A percentile compares a stretch with the other conserved stretches of the same genome.
phyloP scores from a whole-genome alignment of 2,113 vertebrate genomes.

The Pan troglodytes region NHGRI_mPanTro3-v2.1_pri NC_072402.2:131823001-131823500 shows the following conservation, averaged over 20 bases:
- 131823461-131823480: not conserved
- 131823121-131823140: not conserved
- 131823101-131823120: not conserved
- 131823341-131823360: not conserved
- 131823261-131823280: not conserved
- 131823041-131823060: constrained; percentile 11
- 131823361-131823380: not conserved
- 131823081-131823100: not conserved
- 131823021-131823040: too few species aligned
- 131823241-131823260: not conserved
- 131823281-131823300: not conserved
- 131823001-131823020: too few species aligned
- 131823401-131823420: not conserved
- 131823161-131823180: not conserved
- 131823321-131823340: not conserved
- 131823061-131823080: not conserved
- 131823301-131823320: not conserved
- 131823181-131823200: not conserved
- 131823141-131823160: not conserved
- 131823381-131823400: not conserved
- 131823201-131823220: not conserved
- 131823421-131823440: not conserved
- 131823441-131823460: not conserved
- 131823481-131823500: not conserved
- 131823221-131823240: not conserved